These are phyloP conservation scores for Beris chalybata DNA, from an alignment of 2,888 invertebrate species.

Conservation along the genomic window DNA sequence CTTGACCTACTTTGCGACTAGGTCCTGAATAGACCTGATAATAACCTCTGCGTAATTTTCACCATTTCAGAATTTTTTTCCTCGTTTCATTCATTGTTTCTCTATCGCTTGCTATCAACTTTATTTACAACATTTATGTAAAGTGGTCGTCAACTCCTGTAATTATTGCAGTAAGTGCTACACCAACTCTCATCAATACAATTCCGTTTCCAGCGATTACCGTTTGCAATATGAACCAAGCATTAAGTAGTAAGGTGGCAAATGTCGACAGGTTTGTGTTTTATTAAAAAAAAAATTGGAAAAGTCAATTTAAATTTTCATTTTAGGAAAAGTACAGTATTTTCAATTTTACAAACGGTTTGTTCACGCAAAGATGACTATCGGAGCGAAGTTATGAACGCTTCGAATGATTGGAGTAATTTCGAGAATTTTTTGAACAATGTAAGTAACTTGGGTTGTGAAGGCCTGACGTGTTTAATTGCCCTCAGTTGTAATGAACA, in stretches of 20 bases:
- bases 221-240: slow-evolving; percentile 83
- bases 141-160: slow-evolving; percentile 76
- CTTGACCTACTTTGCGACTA: no score
- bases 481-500: not conserved
- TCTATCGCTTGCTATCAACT: slow-evolving; percentile 66
- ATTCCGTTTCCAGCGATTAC: slow-evolving; percentile 84
- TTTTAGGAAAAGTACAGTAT: slow-evolving; percentile 39
- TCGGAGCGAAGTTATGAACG: not conserved
- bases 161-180: slow-evolving; percentile 75
- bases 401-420: not conserved
- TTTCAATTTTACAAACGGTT: slow-evolving; percentile 47
- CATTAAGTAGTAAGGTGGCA: slow-evolving; percentile 64
- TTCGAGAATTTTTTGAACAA: slow-evolving; percentile 7
- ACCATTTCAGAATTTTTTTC: slow-evolving; percentile 67
- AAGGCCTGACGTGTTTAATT: no score
- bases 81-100: slow-evolving; percentile 67
- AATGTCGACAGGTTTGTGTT: slow-evolving; percentile 50
- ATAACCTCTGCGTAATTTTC: no score
- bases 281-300: not conserved
- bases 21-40: no score
- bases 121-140: slow-evolving; percentile 70
- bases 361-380: slow-evolving; percentile 39
- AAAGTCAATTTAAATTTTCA: not conserved
- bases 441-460: no score
- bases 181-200: slow-evolving; percentile 65